phyloP scores from a whole-genome alignment of 2,888 invertebrate species.

The Diplazon laetatorius region DNA sequence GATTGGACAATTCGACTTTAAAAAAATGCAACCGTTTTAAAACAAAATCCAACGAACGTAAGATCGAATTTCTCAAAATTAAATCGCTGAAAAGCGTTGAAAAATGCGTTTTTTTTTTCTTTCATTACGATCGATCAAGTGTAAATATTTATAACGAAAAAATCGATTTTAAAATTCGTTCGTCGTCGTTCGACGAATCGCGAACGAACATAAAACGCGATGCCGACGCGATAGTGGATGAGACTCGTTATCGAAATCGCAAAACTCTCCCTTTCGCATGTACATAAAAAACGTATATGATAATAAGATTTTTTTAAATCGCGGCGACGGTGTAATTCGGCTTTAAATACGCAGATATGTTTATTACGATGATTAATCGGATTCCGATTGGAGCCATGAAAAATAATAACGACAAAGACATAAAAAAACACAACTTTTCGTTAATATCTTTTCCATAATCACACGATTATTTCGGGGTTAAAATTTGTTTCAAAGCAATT shows the following conservation, averaged over 20 bases:
- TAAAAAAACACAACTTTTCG: not conserved
- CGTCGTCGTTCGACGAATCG: slow-evolving; percentile 10
- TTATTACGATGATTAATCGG: slow-evolving; percentile 17
- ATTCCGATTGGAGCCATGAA: not conserved
- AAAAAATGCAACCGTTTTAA: not conserved
- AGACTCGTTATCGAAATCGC: slow-evolving; percentile 18
- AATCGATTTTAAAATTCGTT: slow-evolving; percentile 21
- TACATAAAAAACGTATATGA: slow-evolving; percentile 16
- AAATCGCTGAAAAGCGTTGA: not conserved
- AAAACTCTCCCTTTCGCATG: slow-evolving; percentile 22
- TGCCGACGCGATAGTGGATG: slow-evolving; percentile 4
- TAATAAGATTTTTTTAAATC: slow-evolving; percentile 12
- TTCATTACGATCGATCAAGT: not conserved
- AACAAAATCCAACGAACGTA: slow-evolving; percentile 1
- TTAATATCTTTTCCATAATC: not conserved
- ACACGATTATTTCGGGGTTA: not conserved
- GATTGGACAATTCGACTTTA: slow-evolving; percentile 24
- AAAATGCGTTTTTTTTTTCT: not conserved
- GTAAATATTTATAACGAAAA: slow-evolving; percentile 25
- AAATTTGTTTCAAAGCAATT: too few relatives aligned
- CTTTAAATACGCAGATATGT: not conserved
- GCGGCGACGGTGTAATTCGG: slow-evolving; percentile 34
- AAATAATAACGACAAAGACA: not conserved
- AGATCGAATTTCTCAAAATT: not conserved
- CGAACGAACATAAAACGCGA: not conserved